Evolutionary conservation across 2,113 vertebrate species (phyloP).

Genomic region (Xiphophorus maculatus): DNA sequence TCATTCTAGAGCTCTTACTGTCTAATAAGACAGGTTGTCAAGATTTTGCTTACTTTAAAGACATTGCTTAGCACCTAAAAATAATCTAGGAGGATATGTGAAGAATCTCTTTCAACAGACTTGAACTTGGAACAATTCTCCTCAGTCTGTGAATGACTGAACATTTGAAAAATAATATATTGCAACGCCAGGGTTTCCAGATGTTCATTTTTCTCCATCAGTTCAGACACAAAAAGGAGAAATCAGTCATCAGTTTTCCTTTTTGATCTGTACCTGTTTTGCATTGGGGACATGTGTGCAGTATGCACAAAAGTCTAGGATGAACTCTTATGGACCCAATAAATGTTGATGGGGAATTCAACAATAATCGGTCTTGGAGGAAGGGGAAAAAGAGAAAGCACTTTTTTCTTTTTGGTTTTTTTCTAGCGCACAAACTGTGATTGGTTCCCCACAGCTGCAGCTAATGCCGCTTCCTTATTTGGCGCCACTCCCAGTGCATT

Average conservation of each 20-base stretch:
- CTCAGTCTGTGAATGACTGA: background rate
- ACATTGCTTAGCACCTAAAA: conserved; percentile 1
- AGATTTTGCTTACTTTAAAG: background rate
- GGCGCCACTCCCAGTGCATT: conserved; percentile 72
- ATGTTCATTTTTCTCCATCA: conserved; percentile 30
- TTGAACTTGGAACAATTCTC: conserved; percentile 23
- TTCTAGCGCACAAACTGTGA: conserved; percentile 44
- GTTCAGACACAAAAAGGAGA: conserved; percentile 34
- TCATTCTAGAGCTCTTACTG: conserved; percentile 13
- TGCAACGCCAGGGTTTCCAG: conserved; percentile 28
- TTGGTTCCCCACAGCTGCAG: conserved; percentile 56
- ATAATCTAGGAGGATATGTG: conserved; percentile 5
- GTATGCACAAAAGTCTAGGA: conserved; percentile 25
- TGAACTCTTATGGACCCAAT: conserved; percentile 35
- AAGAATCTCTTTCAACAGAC: conserved; percentile 1
- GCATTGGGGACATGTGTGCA: conserved; percentile 47
- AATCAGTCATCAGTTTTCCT: conserved; percentile 28
- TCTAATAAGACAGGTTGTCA: background rate
- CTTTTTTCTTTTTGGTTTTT: conserved; percentile 20
- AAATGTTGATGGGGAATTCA: conserved; percentile 57
- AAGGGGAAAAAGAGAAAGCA: conserved; percentile 27
- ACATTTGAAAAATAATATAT: background rate
- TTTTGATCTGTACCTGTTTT: conserved; percentile 50
- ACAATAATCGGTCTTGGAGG: conserved; percentile 29
- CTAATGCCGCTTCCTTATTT: conserved; percentile 58